These are phyloP conservation scores for Napeogenes inachia DNA, from an alignment of 2,888 invertebrate genomes.

Conservation along the genomic window DNA sequence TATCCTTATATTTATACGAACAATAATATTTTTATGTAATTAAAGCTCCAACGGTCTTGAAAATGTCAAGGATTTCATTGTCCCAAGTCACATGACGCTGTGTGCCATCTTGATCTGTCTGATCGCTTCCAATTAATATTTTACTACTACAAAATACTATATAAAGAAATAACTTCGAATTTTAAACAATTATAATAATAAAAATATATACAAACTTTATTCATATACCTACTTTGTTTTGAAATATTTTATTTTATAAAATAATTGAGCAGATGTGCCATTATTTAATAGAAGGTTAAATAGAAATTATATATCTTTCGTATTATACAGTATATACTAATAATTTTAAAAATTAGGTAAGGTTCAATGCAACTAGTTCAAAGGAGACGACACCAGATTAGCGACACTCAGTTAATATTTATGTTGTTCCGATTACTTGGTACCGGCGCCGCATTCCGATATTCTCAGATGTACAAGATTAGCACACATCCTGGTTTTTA, in stretches of 20 bases:
- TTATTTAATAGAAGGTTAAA: no score
- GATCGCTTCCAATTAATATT: conserved; percentile 8
- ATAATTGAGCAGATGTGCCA: no score
- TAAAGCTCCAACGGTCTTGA: conserved; percentile 32
- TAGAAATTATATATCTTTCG: no score
- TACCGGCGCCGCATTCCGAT: conserved; percentile 35
- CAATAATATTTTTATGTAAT: conserved; percentile 1
- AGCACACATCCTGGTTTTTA: conserved; percentile 34
- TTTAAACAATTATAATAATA: no score
- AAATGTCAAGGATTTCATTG: conserved; percentile 53
- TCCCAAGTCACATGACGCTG: conserved; percentile 41
- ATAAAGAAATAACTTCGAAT: no score
- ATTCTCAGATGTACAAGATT: conserved; percentile 24
- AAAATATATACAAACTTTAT: no score
- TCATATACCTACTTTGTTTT: no score
- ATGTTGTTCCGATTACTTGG: conserved; percentile 36
- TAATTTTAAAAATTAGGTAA: neutral
- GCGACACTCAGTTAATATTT: conserved; percentile 34
- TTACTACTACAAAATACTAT: neutral
- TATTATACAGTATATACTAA: no score
- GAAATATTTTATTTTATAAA: no score
- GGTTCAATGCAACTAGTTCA: conserved; percentile 6
- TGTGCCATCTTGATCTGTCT: conserved; percentile 15
- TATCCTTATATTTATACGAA: no score
- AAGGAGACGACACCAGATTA: conserved; percentile 12